These are phyloP conservation scores for Agrypnia vestita DNA, from an alignment of 1,140 invertebrate genomes.

Conservation along the genomic window DNA sequence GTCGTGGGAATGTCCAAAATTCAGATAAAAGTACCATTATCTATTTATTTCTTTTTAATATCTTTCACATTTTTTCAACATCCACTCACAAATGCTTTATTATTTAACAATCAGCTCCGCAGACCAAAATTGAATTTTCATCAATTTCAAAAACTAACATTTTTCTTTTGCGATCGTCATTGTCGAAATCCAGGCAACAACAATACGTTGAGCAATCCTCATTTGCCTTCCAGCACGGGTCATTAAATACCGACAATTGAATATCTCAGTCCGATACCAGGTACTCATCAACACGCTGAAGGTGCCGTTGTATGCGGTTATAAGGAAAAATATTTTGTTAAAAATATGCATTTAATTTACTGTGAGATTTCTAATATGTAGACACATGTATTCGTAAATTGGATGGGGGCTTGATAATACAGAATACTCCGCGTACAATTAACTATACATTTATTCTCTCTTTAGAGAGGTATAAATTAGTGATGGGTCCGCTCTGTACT, in stretches of 20 bases:
- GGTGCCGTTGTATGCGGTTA: not conserved
- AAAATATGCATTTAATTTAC: not conserved
- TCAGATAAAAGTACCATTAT: too few relatives aligned
- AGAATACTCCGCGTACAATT: too few relatives aligned
- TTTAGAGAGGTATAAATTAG: too few relatives aligned
- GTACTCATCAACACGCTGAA: not conserved
- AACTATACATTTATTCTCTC: too few relatives aligned
- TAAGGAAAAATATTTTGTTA: not conserved
- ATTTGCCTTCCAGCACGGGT: slow-evolving; percentile 35
- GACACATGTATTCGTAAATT: too few relatives aligned
- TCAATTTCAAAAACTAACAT: not conserved
- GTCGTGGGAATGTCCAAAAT: too few relatives aligned
- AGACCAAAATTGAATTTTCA: not conserved
- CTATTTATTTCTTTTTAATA: not conserved
- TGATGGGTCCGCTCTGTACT: too few relatives aligned
- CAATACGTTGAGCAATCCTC: slow-evolving; percentile 24
- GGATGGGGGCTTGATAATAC: too few relatives aligned
- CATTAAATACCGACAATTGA: slow-evolving; percentile 43
- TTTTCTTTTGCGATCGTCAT: slow-evolving; percentile 19
- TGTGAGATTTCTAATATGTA: too few relatives aligned
- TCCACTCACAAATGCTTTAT: not conserved
- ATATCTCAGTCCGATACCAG: slow-evolving; percentile 27
- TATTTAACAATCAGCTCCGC: slow-evolving; percentile 11
- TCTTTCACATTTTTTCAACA: slow-evolving; percentile 2
- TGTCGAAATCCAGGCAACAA: slow-evolving; percentile 21